phyloP scores from a whole-genome alignment of 2,888 invertebrate species.

The Adela reaumurella region DNA sequence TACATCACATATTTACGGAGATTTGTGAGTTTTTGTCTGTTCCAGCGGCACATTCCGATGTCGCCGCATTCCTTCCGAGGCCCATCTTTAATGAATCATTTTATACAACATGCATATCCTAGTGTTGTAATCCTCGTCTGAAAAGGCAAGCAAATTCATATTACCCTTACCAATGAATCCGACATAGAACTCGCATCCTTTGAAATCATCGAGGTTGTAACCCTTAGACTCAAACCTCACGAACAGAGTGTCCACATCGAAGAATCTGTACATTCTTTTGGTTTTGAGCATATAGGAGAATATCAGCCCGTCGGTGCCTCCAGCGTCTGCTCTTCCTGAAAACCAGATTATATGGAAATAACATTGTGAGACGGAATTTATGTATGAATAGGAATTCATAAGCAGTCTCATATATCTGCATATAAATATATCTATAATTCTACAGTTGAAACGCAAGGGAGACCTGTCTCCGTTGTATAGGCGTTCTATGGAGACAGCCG shows the following conservation, averaged over 20 bases:
- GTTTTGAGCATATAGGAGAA: conserved; percentile 28
- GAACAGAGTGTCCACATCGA: conserved; percentile 31
- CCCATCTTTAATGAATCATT: no score
- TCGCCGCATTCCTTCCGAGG: no score
- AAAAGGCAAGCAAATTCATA: not conserved
- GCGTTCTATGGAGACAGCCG: no score
- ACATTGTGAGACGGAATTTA: no score
- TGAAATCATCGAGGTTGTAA: conserved; percentile 13
- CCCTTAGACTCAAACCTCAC: conserved; percentile 28
- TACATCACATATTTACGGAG: no score
- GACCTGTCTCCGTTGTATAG: no score
- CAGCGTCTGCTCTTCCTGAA: conserved; percentile 28
- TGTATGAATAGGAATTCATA: no score
- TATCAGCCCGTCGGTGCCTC: conserved; percentile 26
- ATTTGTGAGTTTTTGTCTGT: no score
- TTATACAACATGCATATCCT: no score
- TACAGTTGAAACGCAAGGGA: not conserved
- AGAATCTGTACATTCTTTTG: conserved; percentile 27
- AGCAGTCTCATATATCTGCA: not conserved
- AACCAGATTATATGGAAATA: conserved; percentile 18
- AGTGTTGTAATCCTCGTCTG: no score
- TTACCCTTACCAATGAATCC: conserved; percentile 32
- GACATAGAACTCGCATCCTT: conserved; percentile 31
- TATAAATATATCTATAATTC: not conserved
- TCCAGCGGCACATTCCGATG: no score